Conservation (phyloP, 2,888 invertebrate genomes). For the Lobophora halterata region DNA sequence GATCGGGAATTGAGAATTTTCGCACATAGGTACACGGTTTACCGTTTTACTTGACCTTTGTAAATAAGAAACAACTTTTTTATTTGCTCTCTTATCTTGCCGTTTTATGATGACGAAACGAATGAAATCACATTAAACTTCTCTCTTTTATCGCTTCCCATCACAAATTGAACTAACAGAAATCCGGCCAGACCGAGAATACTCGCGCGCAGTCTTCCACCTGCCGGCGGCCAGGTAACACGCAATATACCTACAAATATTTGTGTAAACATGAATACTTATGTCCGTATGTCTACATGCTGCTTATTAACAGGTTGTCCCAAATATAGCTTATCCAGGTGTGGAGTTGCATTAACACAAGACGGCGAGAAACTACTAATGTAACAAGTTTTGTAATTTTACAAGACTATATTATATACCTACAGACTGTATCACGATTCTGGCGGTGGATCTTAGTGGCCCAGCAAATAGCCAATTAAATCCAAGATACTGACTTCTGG, state of each 20-base stretch:
- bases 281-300: slow-evolving; percentile 27
- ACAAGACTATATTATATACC: neutral
- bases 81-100: slow-evolving; percentile 39
- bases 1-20: no score
- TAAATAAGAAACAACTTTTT: no score
- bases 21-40: no score
- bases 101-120: slow-evolving; percentile 36
- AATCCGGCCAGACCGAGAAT: slow-evolving; percentile 60
- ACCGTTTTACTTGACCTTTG: no score
- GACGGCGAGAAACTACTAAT: slow-evolving; percentile 1
- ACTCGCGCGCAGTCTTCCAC: slow-evolving; percentile 72
- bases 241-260: slow-evolving; percentile 33
- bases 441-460: no score
- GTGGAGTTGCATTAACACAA: slow-evolving; percentile 9
- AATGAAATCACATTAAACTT: slow-evolving; percentile 24
- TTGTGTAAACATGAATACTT: slow-evolving; percentile 29
- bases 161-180: slow-evolving; percentile 33
- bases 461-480: no score
- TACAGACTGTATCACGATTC: no score
- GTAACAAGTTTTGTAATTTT: slow-evolving; percentile 1
- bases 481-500: no score
- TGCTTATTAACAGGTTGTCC: slow-evolving; percentile 25
- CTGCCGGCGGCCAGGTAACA: slow-evolving; percentile 71
- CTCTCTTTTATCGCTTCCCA: slow-evolving; percentile 33
- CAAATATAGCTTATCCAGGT: slow-evolving; percentile 22